phyloP scores from a whole-genome alignment of 2,797 vertebrate species.

The Natrix natrix region DNA sequence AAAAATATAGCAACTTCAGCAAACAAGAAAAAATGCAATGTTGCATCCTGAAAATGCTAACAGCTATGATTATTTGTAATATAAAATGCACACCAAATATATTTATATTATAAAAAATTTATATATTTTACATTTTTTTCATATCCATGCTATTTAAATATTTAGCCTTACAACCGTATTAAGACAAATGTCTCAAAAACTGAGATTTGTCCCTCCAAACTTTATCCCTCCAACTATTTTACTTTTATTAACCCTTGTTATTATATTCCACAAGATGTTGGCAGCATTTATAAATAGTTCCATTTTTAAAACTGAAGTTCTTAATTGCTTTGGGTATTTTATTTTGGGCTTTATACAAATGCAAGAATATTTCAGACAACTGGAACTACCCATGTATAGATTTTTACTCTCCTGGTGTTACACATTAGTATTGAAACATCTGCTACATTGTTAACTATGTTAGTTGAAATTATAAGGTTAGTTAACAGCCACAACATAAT shows the following conservation, averaged over 20 bases:
- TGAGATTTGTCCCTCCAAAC: not conserved
- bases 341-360: not conserved
- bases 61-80: not conserved
- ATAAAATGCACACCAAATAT: not conserved
- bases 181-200: not conserved
- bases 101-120: not conserved
- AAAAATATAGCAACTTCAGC: not conserved
- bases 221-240: not conserved
- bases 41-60: not conserved
- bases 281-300: not conserved
- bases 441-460: constrained; percentile 28
- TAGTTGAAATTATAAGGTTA: constrained; percentile 53
- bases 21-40: not conserved
- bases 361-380: not conserved
- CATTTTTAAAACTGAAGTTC: not conserved
- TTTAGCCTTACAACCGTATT: not conserved
- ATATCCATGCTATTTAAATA: not conserved
- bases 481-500: constrained; percentile 42
- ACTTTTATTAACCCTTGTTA: not conserved
- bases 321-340: not conserved
- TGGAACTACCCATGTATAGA: not conserved
- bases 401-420: not conserved
- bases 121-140: not conserved
- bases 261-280: not conserved
- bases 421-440: constrained; percentile 25